Base-by-base conservation (phyloP, 2,797 vertebrate genomes). In the Manis crassicaudata region DNA sequence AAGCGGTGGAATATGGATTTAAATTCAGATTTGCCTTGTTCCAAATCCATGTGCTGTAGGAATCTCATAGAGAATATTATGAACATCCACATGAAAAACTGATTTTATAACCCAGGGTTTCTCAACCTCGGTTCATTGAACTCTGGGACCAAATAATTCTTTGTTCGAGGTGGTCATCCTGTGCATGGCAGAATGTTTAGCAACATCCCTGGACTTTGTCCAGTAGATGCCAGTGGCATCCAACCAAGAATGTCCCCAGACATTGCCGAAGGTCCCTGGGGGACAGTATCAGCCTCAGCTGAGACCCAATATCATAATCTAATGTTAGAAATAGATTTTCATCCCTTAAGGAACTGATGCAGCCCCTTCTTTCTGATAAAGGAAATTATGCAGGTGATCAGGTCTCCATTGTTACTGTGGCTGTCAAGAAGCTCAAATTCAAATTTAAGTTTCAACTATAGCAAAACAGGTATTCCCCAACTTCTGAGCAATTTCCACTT, bases 381-480 rank as follows among this genome's bases (percentile, higher is more conserved):
- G 50, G 90, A 87, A 67, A 79, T 46, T 21, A 46, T 9, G 4
- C 37, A 73, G 83, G 37, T 50, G 35, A 65, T 5, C 46, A 0
- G 8, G 46, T 65, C 35, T 92, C 67, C 23, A 43, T 65, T 70
- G 79, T 93, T 11, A 4, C 29, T 46, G 3, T 77, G 76, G 32
- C 60, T 68, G 23, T 52, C 81, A 82, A 72, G 75, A 68, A 79
- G 54, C 40, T 96, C 58, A 21, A 62, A 92, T 58, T 27, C 84
- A 85, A 81, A 84, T 27, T 43, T 60, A 94, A 76, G 8, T 80
- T 85, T 82, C 21, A 82, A 6, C 25, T 21, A 13, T 1, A 77
- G n/a, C 37, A 81, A 81, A 46, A 56, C 1, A 56, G 35, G 7
- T 8, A 73, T 43, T 50, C 46, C 20, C 46, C 23, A 63, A 91